Evolutionary conservation across 2,113 vertebrate species (phyloP).

Genomic region (Indicator indicator): DNA sequence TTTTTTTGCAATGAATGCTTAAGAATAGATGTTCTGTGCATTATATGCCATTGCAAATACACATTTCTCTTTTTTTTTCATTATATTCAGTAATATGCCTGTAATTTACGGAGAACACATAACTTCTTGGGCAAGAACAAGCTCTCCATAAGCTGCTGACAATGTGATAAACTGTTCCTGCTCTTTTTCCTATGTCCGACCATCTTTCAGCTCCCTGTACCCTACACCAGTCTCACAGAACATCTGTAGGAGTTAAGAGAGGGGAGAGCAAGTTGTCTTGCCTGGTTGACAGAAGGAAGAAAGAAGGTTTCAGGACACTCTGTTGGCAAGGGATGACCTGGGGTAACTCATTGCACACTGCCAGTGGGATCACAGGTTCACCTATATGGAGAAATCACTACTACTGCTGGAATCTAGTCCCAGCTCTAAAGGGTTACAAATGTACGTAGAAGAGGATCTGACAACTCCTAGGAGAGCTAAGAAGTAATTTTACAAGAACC

Average conservation of each 20-base stretch:
- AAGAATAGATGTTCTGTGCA: neutral
- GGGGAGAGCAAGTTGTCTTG: neutral
- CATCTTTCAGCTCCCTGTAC: neutral
- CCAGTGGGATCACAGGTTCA: neutral
- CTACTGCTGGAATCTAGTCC: neutral
- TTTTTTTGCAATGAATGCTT: neutral
- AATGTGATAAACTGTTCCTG: neutral
- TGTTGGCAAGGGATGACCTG: neutral
- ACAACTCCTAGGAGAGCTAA: neutral
- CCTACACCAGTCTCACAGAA: neutral
- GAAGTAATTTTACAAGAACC: neutral
- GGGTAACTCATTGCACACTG: neutral
- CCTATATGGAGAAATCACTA: neutral
- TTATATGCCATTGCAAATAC: neutral
- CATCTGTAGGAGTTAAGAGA: neutral
- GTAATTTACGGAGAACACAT: neutral
- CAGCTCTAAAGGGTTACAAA: neutral
- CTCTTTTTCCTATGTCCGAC: neutral
- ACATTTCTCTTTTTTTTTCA: rapidly evolving
- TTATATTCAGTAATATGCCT: neutral
- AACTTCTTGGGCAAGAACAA: neutral
- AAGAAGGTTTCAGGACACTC: neutral
- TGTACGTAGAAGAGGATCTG: neutral
- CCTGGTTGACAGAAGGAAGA: neutral
- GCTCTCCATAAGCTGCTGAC: neutral